A percentile compares a stretch with the other conserved stretches of the same genome.
Conservation (phyloP, 1,140 invertebrate genomes). For the Pentalonia nigronervosa region DNA sequence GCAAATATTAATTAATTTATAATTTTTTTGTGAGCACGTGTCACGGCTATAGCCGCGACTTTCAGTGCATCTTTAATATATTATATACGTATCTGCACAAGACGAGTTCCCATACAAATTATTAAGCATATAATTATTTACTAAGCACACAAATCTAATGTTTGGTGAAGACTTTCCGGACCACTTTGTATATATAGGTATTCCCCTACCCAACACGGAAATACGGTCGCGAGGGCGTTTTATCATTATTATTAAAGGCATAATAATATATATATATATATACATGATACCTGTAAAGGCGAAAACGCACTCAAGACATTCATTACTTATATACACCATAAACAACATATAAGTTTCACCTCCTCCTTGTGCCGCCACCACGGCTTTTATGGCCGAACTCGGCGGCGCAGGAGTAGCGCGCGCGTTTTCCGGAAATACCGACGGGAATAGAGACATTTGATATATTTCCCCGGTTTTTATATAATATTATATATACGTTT, state of each 20-base stretch:
- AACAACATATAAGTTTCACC: constrained; percentile 17
- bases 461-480: constrained; percentile 41
- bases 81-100: not conserved
- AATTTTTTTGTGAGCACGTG: not conserved
- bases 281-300: not conserved
- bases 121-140: not conserved
- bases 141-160: not conserved
- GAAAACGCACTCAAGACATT: not conserved
- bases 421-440: constrained; percentile 23
- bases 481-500: not conserved
- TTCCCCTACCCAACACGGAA: not conserved
- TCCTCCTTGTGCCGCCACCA: not conserved
- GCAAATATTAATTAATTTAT: not conserved
- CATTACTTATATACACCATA: constrained; percentile 1
- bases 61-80: not conserved
- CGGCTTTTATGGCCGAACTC: not conserved
- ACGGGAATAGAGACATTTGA: constrained; percentile 10
- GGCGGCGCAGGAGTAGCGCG: not conserved
- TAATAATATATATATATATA: not conserved
- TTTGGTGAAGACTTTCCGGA: not conserved
- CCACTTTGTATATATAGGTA: not conserved
- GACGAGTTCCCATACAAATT: not conserved
- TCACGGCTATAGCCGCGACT: not conserved
- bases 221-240: not conserved
- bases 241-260: constrained; percentile 10